Percentiles rank a stretch among this genome's conserved stretches.
These are phyloP conservation scores for Pseudomyrmex pallidus DNA, from an alignment of 1,140 invertebrate species.

Conservation along the genomic window DNA sequence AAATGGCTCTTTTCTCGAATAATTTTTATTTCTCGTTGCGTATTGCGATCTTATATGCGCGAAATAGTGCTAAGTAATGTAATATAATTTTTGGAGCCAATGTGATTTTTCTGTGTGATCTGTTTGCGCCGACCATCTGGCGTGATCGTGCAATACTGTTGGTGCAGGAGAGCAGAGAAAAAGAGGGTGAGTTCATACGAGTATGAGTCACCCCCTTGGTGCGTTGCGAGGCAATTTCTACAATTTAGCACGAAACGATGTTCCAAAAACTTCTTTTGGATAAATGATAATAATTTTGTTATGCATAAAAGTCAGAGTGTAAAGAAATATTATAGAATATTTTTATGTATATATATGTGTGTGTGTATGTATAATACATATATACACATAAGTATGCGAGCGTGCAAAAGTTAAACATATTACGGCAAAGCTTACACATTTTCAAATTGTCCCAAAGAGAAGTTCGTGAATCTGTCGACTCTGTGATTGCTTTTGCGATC, in stretches of 20 bases:
- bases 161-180: background rate
- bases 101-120: conserved; percentile 1
- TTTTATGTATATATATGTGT: background rate
- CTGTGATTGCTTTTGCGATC: conserved; percentile 64
- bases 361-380: background rate
- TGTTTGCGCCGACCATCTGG: conserved; percentile 40
- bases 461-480: conserved; percentile 59
- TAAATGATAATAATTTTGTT: conserved; percentile 25
- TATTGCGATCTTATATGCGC: conserved; percentile 27
- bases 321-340: background rate
- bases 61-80: conserved; percentile 55
- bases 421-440: conserved; percentile 49
- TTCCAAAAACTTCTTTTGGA: conserved; percentile 45
- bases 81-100: conserved; percentile 12
- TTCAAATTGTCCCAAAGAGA: conserved; percentile 66
- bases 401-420: no score
- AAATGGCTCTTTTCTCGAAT: conserved; percentile 25
- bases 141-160: conserved; percentile 6
- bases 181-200: background rate
- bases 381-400: background rate
- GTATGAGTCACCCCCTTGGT: background rate
- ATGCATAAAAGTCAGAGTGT: background rate
- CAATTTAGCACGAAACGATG: conserved; percentile 43
- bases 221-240: conserved; percentile 18
- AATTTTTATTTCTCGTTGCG: background rate